Conservation (phyloP, 2,888 invertebrate species). For the Leistus spinibarbis region DNA sequence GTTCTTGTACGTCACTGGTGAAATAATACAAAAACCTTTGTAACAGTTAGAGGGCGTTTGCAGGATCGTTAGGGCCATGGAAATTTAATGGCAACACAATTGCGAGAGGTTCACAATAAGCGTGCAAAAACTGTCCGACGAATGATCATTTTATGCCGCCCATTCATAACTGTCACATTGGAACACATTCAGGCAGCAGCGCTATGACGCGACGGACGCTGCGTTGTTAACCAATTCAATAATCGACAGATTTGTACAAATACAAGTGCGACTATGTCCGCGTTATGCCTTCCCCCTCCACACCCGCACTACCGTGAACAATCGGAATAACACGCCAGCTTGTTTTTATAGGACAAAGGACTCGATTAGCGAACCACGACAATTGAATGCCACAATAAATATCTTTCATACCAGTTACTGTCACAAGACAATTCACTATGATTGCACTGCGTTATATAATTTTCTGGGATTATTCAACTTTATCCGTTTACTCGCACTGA, state of each 20-base stretch:
- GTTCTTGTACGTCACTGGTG: slow-evolving; percentile 5
- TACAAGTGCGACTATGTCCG: not conserved
- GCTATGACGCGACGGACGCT: not conserved
- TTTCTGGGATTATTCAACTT: not conserved
- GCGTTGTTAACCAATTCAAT: slow-evolving; percentile 50
- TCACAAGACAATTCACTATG: not conserved
- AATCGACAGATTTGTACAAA: slow-evolving; percentile 51
- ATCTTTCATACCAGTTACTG: not conserved
- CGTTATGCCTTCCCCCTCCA: not conserved
- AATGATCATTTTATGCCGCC: slow-evolving; percentile 53
- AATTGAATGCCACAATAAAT: not conserved
- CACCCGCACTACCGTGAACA: not conserved
- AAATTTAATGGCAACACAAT: slow-evolving; percentile 54
- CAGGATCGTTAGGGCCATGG: slow-evolving; percentile 42
- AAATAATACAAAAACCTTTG: slow-evolving; percentile 7
- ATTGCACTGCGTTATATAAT: not conserved
- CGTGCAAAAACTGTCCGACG: slow-evolving; percentile 50
- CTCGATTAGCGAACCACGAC: not conserved
- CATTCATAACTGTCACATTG: slow-evolving; percentile 50
- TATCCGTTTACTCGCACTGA: not conserved
- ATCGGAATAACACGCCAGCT: slow-evolving; percentile 1
- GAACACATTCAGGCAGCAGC: not conserved
- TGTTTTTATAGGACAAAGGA: slow-evolving; percentile 3
- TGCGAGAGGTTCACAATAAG: slow-evolving; percentile 48
- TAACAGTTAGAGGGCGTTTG: slow-evolving; percentile 19